phyloP scores from a whole-genome alignment of 2,888 invertebrate species.

The Drosophila paranaensis region DNA sequence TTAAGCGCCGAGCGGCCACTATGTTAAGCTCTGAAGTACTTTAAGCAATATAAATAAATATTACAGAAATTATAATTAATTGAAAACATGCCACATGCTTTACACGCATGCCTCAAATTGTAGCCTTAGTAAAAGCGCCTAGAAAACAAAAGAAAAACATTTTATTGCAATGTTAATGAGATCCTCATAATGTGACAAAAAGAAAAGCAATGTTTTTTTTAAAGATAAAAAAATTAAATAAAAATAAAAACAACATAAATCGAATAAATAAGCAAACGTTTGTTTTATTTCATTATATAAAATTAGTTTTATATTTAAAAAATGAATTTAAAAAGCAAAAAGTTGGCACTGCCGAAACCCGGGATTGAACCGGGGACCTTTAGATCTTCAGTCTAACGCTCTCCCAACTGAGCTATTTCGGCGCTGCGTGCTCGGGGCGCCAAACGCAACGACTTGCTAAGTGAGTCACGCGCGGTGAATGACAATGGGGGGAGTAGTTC shows the following conservation, averaged over 20 bases:
- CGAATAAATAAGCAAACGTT: slow-evolving; percentile 8
- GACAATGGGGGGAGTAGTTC: slow-evolving; percentile 5
- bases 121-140: slow-evolving; percentile 69
- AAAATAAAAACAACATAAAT: slow-evolving; percentile 19
- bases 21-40: slow-evolving; percentile 21
- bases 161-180: slow-evolving; percentile 28
- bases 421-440: slow-evolving; percentile 71
- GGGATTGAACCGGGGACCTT: slow-evolving; percentile 91
- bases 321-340: background rate
- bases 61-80: background rate
- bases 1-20: slow-evolving; percentile 20
- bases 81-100: slow-evolving; percentile 17
- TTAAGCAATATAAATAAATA: slow-evolving; percentile 28
- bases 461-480: slow-evolving; percentile 12
- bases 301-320: background rate
- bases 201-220: slow-evolving; percentile 53
- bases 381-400: slow-evolving; percentile 92
- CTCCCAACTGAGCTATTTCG: slow-evolving; percentile 93
- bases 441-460: background rate
- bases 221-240: slow-evolving; percentile 17
- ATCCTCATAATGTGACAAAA: slow-evolving; percentile 30
- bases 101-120: slow-evolving; percentile 38
- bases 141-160: slow-evolving; percentile 17
- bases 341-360: slow-evolving; percentile 87
- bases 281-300: background rate